Base-by-base conservation (phyloP, 2,113 vertebrate species). In the Apodemus sylvaticus region DNA sequence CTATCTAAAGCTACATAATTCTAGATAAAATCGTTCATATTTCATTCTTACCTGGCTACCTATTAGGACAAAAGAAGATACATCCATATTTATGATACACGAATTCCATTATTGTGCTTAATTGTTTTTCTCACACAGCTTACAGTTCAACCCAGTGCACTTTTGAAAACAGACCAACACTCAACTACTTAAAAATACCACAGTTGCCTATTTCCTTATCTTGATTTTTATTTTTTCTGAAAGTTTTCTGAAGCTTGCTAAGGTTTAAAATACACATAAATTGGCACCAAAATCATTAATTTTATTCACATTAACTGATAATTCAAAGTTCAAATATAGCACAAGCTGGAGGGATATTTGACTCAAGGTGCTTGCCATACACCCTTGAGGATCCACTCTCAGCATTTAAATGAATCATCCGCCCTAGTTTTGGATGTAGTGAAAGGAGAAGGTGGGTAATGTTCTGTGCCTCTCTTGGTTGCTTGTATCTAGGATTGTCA, bases 391-490 rank as follows among this genome's bases (percentile, higher is more conserved):
- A 10, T 45, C n/a, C 24, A 64, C 29, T 55, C 78, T 58, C n/a
- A n/a, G 0, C 78, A 13, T 53, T 81, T 5, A 2, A 14, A 48
- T 48, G 6, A 26, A 8, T 58, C 36, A 14, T 58, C 17, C 20
- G 58, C 24, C 11, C 36, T 22, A 60, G 79, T 24, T 82, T 36
- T 82, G 20, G 3, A 1, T 82, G 12, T 26, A 20, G 26, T 58
- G 7, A 74, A 81, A 7, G 77, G 93, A 96, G 4, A 95, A 91
- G 6, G 20, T 13, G 95, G 58, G 74, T 19, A 58, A 14, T 79
- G n/a, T 94, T 98, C 96, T 92, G 53, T 90, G 76, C 53, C 91
- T 96, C 77, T 24, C 62, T 96, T 98, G 83, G 97, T 98, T 98
- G 96, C 95, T 70, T 97, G 83, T 96, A 86, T 92, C 24, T 93